Evolutionary conservation across 2,113 vertebrate species (phyloP).

Genomic region (Origma solitaria): DNA sequence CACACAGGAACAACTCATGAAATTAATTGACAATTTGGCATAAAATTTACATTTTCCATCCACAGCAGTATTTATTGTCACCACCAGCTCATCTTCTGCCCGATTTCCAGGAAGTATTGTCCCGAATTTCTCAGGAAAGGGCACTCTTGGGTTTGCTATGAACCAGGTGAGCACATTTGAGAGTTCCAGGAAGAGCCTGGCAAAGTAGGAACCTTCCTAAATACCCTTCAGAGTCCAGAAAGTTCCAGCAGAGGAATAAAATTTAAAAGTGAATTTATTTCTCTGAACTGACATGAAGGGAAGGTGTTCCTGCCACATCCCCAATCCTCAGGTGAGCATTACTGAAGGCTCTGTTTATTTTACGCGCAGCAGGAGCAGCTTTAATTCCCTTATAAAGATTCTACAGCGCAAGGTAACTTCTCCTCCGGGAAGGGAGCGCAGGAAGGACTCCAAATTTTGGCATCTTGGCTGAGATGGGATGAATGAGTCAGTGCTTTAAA

Average conservation of each 20-base stretch:
- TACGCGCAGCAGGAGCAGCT: not conserved
- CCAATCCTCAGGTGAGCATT: constrained; percentile 16
- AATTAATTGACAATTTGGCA: not conserved
- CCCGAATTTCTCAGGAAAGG: not conserved
- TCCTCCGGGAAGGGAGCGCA: not conserved
- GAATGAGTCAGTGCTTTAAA: not conserved
- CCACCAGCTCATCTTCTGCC: not conserved
- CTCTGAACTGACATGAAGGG: constrained; percentile 16
- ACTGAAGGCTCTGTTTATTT: not conserved
- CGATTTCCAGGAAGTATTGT: not conserved
- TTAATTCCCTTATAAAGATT: constrained; percentile 53
- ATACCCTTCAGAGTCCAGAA: not conserved
- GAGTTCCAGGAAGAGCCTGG: constrained; percentile 15
- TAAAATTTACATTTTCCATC: not conserved
- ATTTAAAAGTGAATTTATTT: not conserved
- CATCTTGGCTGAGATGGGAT: not conserved
- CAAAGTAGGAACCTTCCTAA: not conserved
- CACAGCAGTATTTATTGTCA: not conserved
- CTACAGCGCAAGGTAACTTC: not conserved
- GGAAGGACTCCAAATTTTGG: constrained; percentile 19
- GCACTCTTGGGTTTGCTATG: accelerated
- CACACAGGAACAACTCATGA: accelerated
- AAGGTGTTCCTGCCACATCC: not conserved
- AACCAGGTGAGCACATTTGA: not conserved
- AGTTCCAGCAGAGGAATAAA: not conserved